phyloP scores from a whole-genome alignment of 2,888 invertebrate species.

The Cordilura impudica region DNA sequence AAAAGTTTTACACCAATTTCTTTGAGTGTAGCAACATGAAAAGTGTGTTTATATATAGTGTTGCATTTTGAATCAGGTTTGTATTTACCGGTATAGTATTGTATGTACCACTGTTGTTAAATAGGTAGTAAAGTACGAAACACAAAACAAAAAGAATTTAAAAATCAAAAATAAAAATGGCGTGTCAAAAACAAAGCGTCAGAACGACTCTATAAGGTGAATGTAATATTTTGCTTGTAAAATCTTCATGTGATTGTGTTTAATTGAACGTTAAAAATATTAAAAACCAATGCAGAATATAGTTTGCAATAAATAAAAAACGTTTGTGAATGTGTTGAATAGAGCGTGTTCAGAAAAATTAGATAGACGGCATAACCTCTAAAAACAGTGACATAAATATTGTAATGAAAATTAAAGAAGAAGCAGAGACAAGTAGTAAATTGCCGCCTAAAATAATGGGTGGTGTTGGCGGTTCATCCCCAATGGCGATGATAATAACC shows the following conservation, averaged over 20 bases:
- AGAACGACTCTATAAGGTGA: slow-evolving; percentile 72
- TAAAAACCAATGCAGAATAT: slow-evolving; percentile 19
- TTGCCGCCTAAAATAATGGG: slow-evolving; percentile 76
- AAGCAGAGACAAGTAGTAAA: slow-evolving; percentile 76
- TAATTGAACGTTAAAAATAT: slow-evolving; percentile 37
- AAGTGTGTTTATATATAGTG: neutral
- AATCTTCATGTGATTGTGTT: slow-evolving; percentile 55
- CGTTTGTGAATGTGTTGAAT: slow-evolving; percentile 17
- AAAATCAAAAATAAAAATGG: slow-evolving; percentile 69
- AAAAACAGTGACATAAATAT: slow-evolving; percentile 70
- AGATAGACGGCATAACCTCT: slow-evolving; percentile 75
- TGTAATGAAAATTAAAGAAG: slow-evolving; percentile 73
- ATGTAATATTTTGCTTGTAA: slow-evolving; percentile 67
- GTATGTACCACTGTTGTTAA: neutral
- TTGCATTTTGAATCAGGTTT: neutral
- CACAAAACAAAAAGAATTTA: slow-evolving; percentile 47
- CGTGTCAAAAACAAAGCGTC: slow-evolving; percentile 75
- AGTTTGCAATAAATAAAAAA: neutral
- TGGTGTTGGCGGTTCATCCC: slow-evolving; percentile 64
- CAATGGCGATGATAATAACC: slow-evolving; percentile 62
- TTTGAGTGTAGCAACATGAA: neutral
- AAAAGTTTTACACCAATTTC: no score
- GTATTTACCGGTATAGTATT: neutral
- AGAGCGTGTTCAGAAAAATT: slow-evolving; percentile 57
- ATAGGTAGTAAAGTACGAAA: slow-evolving; percentile 45